Evolutionary conservation across 2,888 invertebrate species (phyloP), one percentile per base, ranked within the genome.

Genomic region (Entomobrya proxima): DNA sequence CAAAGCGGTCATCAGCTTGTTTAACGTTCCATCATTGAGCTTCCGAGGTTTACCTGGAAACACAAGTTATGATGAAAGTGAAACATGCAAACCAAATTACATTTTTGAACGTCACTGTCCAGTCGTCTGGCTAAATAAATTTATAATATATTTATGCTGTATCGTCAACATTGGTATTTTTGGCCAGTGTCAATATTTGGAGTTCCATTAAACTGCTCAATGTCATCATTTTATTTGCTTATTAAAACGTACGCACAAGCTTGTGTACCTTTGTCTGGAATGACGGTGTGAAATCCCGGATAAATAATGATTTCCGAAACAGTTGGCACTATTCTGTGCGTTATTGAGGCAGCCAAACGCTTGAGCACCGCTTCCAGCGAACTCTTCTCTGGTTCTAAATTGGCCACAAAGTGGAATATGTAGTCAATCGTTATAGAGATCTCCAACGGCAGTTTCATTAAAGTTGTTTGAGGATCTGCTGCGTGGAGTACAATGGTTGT

Each of bases 401-500:
- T 90, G 27, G 90, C 89, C 18, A 90, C 67, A 87, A 89, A 90
- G 67, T 90, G 90, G 13, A 90, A 67, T 9, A 90, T n/a, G 74
- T 90, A 90, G 40, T 90, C 89, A 18, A 89, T 35, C 18, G 90
- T 89, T 47, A 87, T 50, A 0, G 89, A 81, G 30, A 87, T 86
- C 75, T 90, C 90, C 0, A 77, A 75, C 18, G 90, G 90, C n/a
- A 90, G 75, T 47, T 88, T 85, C 35, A 79, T 76, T 0, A 96
- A 92, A 90, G 95, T 95, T 2, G 93, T 92, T 82, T 94, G 93
- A 0, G 95, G 93, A 88, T 94, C 93, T 58, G 94, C 93, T 15
- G 94, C 93, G 86, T 94, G 91, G 4, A 91, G 89, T 0, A 96
- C 94, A 75, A 96, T 94, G 76, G 93, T 92, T 79, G 95, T 94